Percentiles rank a stretch among this genome's conserved stretches.
Conservation (phyloP, 2,888 invertebrate species). For the Dryomyza anilis region DNA sequence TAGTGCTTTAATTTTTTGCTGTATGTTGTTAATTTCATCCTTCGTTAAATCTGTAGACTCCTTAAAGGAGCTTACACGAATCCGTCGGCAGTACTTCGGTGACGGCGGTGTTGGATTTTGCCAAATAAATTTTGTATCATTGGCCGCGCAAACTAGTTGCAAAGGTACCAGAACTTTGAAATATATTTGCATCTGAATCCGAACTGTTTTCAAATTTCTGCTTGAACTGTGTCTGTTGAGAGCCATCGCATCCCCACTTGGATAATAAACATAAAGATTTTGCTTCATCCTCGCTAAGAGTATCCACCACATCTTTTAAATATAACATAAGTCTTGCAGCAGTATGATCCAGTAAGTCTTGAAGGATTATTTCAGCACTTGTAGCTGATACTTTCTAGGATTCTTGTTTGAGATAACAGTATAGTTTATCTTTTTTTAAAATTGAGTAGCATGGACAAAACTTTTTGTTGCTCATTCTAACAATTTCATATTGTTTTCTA, state of each 20-base stretch:
- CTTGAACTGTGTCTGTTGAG: neutral
- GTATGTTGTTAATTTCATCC: neutral
- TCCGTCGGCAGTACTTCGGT: conserved; percentile 8
- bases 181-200: neutral
- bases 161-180: neutral
- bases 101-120: neutral
- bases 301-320: neutral
- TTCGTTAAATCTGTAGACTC: neutral
- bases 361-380: neutral
- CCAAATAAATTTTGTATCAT: neutral
- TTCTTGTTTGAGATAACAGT: neutral
- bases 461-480: neutral
- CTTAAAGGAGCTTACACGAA: neutral
- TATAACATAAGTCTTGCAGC: neutral
- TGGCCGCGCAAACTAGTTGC: neutral
- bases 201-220: neutral
- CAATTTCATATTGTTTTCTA: conserved; percentile 2
- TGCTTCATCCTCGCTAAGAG: neutral
- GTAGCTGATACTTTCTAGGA: neutral
- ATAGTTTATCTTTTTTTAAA: neutral
- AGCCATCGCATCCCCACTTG: conserved; percentile 5
- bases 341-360: neutral
- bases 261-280: neutral
- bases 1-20: too few relatives aligned
- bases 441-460: neutral